Evolutionary conservation across 2,888 invertebrate species (phyloP).

Genomic region (Polydrusus pterygomalis): DNA sequence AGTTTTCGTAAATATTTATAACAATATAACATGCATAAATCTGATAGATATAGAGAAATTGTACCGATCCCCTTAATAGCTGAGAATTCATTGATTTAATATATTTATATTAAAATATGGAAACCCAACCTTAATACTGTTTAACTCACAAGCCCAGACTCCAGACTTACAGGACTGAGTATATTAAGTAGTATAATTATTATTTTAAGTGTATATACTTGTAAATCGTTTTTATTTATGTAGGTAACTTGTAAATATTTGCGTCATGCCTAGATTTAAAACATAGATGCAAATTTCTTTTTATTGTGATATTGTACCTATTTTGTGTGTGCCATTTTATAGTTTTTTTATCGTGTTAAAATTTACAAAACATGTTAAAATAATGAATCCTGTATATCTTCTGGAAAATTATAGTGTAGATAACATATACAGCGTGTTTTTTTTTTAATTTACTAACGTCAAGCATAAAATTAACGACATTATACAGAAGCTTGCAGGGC

Average conservation of each 20-base stretch:
- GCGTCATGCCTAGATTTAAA: not conserved
- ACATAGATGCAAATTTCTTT: not conserved
- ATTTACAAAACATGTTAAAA: not conserved
- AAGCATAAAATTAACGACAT: no score
- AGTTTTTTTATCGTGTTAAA: not conserved
- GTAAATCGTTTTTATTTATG: slow-evolving; percentile 34
- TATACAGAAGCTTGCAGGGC: no score
- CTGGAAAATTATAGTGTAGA: not conserved
- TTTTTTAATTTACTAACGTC: not conserved
- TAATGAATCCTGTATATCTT: slow-evolving; percentile 9
- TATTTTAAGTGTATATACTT: slow-evolving; percentile 29
- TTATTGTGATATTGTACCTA: slow-evolving; percentile 25
- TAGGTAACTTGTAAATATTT: slow-evolving; percentile 33
- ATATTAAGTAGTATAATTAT: slow-evolving; percentile 3
- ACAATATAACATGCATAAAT: no score
- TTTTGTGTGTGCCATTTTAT: slow-evolving; percentile 32
- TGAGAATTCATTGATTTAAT: no score
- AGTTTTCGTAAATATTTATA: no score
- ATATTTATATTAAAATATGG: no score
- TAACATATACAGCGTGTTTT: not conserved
- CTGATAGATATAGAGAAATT: no score
- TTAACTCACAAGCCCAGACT: not conserved
- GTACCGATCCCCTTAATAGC: no score
- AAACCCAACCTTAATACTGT: not conserved
- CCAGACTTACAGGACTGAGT: slow-evolving; percentile 21